Base-by-base conservation (phyloP, 2,888 invertebrate genomes). In the Campaea margaritaria region DNA sequence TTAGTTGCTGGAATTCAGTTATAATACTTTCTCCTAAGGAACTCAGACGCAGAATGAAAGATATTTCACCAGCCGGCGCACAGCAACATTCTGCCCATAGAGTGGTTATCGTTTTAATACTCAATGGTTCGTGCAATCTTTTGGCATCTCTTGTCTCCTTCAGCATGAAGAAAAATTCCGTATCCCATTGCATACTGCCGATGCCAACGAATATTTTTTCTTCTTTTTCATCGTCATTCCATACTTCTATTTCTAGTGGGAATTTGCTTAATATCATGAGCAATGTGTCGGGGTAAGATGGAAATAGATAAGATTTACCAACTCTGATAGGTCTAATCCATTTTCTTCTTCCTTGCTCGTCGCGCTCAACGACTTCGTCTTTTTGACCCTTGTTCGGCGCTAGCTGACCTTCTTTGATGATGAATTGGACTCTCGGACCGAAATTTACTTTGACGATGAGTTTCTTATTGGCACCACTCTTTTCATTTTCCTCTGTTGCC, bases 221-320 rank as follows among this genome's bases (percentile, higher is more conserved):
- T 75, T 89, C 87, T 0, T 81, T 79, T 51, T 82, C 82, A 51
- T 90, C 88, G 50, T 92, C 93, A 16, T 91, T 88, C 83, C 86
- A 91, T 8, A 94, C 81, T 67, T 88, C 87, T 36, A 94, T 79
- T 74, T 92, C 88, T 47, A 94, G 69, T n/a, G 93, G 93, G 67
- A 88, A 90, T 48, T 85, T 86, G 41, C 83, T 85, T 5, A 94
- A 74, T 34, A 83, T 85, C 66, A 85, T 77, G 0, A 91, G 76
- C 12, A 94, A 75, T 1, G 88, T 87, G 41, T 91, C 89, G 4
- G 93, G 85, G 51, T 86, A 90, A 16, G 89, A 87, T 7, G 93
- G 85, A 53, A 94, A 94, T 15, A 94, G 69, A 70, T 86, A 90
- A 0, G 94, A 94, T 86, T 93, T 93, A 82, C 94, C 85, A 59